Conservation (phyloP, 1,140 invertebrate genomes). For the Schlechtendalia chinensis region DNA sequence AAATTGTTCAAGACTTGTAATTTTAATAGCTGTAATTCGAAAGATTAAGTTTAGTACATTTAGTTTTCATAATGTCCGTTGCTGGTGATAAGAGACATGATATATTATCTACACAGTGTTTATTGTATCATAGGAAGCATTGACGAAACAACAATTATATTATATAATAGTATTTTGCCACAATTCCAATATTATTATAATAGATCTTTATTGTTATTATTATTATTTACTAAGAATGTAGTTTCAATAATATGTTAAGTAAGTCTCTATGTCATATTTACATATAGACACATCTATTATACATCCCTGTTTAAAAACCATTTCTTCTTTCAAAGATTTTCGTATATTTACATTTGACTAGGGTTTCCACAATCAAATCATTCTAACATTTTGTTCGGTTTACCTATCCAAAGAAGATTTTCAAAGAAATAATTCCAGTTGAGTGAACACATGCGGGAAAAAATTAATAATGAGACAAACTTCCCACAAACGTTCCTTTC, state of each 20-base stretch:
- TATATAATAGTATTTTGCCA: no score
- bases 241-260: neutral
- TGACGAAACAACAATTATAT: neutral
- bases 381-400: slow-evolving; percentile 3
- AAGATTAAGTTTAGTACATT: neutral
- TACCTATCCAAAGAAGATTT: slow-evolving; percentile 1
- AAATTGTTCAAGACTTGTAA: neutral
- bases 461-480: slow-evolving; percentile 3
- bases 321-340: neutral
- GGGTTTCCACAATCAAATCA: neutral
- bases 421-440: slow-evolving; percentile 12
- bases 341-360: neutral
- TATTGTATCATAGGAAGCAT: no score
- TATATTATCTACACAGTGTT: neutral
- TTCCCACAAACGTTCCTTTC: neutral
- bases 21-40: neutral
- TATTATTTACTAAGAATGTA: neutral
- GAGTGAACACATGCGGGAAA: neutral
- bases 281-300: no score
- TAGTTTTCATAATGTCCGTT: neutral
- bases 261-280: no score
- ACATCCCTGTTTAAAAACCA: neutral
- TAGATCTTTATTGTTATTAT: neutral
- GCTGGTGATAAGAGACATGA: neutral
- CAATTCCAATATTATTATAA: no score